Evolutionary conservation across 2,888 invertebrate species (phyloP).

Genomic region (Ophonus ardosiacus): DNA sequence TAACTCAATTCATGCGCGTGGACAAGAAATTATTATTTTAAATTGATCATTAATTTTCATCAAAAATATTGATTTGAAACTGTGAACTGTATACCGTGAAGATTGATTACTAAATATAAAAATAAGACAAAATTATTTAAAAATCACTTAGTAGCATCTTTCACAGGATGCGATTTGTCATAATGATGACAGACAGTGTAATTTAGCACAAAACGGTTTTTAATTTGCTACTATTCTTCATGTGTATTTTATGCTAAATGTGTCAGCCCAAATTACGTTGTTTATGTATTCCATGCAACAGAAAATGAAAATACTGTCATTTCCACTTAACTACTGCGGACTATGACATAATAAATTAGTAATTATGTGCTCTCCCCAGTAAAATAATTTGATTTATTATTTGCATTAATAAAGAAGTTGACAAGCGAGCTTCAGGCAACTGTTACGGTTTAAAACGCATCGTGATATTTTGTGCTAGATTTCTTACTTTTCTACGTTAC

Average conservation of each 20-base stretch:
- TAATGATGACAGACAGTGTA: conserved; percentile 18
- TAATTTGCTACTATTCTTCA: conserved; percentile 10
- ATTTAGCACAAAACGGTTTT: conserved; percentile 23
- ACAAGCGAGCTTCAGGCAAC: too few species aligned
- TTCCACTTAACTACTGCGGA: not conserved
- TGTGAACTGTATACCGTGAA: conserved; percentile 11
- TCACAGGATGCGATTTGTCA: conserved; percentile 10
- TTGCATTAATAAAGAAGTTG: too few species aligned
- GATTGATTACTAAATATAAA: conserved; percentile 29
- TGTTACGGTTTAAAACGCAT: too few species aligned
- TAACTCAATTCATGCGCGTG: conserved; percentile 30
- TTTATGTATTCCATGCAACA: not conserved
- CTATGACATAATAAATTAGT: not conserved
- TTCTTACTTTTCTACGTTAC: too few species aligned
- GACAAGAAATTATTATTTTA: conserved; percentile 37
- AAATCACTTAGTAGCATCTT: not conserved
- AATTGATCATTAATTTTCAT: conserved; percentile 47
- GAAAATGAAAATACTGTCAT: not conserved
- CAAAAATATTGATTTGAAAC: conserved; percentile 28
- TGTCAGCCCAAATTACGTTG: conserved; percentile 9
- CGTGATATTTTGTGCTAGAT: too few species aligned
- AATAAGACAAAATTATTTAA: conserved; percentile 36
- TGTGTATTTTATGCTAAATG: conserved; percentile 26
- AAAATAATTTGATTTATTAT: too few species aligned
- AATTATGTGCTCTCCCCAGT: too few species aligned